Base-by-base conservation (phyloP, 2,888 invertebrate species). In the Habrosyne pyritoides region DNA sequence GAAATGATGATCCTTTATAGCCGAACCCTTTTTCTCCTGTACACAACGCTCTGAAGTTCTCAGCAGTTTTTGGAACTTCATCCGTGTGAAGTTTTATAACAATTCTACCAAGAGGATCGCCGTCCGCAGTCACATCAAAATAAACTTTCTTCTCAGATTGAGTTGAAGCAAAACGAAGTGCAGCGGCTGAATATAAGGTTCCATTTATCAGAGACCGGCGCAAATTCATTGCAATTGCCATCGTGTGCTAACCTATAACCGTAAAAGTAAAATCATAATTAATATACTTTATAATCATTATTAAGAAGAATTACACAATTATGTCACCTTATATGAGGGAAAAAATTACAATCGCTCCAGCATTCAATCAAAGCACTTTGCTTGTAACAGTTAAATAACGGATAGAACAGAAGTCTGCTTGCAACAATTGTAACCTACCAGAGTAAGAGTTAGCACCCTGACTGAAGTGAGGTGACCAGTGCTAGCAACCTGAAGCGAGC, bases 21-120 rank as follows among this genome's bases (percentile, higher is more conserved):
- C 98, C 98, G 81, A 97, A 91, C 1, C 91, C 91, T 66, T 91
- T 91, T 63, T 91, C 91, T 21, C 91, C 91, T 0, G 91, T 90
- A 91, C 99, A 99, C 53, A 99, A 93, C 12, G 97, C 96, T 68
- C 99, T 95, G 94, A 99, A 99, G 87, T 99, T 99, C 84, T 98
- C 98, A 52, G 97, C 96, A 0, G 98, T 99, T 90, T 97, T 98
- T 6, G 99, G 99, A 52, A 98, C 98, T 60, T 98, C 95, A 81
- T 98, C 98, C 59, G 94, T 91, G 69, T 97, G 95, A 53, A 98
- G 93, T 95, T 98, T 97, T 79, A 99, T 98, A 21, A 96, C 93
- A 74, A 99, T 96, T 63, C 98, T 95, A 42, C 99, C 98, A 53
- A 97, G 93, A 26, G 95, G 93, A 73, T 95, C 93, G 54, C 94